phyloP scores from a whole-genome alignment of 1,140 invertebrate genomes.

The Scaptomyza graminum region DNA sequence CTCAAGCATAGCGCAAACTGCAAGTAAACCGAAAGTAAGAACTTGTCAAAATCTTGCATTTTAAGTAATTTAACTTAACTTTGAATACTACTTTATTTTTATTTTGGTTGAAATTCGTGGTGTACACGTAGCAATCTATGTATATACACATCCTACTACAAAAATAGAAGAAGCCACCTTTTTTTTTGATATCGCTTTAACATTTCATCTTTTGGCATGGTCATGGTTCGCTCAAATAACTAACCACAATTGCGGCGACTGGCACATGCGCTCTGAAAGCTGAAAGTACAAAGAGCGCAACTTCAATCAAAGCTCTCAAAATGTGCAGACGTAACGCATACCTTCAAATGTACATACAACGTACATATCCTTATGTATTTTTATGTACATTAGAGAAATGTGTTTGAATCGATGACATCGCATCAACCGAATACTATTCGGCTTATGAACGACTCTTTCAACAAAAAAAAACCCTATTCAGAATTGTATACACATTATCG shows the following conservation, averaged over 20 bases:
- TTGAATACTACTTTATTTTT: no score
- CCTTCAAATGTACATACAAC: constrained; percentile 8
- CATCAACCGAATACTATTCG: not conserved
- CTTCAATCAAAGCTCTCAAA: constrained; percentile 13
- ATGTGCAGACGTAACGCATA: constrained; percentile 13
- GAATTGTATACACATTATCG: no score
- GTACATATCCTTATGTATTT: not conserved
- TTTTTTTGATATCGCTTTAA: constrained; percentile 52
- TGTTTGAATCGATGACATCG: not conserved
- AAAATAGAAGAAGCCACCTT: constrained; percentile 18
- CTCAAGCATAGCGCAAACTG: constrained; percentile 3
- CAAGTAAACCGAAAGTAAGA: not conserved
- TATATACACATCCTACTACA: not conserved
- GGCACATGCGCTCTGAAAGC: constrained; percentile 26
- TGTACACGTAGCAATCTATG: constrained; percentile 30
- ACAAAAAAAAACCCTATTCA: no score
- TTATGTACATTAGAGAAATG: not conserved
- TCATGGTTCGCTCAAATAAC: constrained; percentile 66
- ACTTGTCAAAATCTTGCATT: not conserved
- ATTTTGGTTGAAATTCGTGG: constrained; percentile 33
- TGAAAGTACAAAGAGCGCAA: not conserved
- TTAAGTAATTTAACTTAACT: not conserved
- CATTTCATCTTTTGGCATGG: constrained; percentile 80
- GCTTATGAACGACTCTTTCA: not conserved
- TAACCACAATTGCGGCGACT: constrained; percentile 15